phyloP scores from a whole-genome alignment of 2,797 vertebrate genomes.

The Liparis tanakae region DNA sequence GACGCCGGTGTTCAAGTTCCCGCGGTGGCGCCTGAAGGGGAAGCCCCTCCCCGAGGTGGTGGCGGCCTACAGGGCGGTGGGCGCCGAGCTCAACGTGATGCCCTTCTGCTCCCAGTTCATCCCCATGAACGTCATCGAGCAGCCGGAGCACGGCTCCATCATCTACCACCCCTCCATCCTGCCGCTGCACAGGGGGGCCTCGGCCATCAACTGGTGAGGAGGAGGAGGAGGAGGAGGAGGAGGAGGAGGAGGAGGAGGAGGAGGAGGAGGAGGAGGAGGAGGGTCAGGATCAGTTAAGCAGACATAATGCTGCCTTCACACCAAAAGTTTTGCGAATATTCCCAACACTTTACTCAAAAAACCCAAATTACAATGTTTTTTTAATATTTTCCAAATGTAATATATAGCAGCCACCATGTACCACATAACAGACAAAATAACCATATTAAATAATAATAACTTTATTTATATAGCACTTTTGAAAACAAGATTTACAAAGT shows the following conservation, averaged over 20 bases:
- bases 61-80: slow-evolving; percentile 83
- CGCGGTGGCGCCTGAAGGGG: slow-evolving; percentile 87
- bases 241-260: no score
- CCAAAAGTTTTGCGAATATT: no score
- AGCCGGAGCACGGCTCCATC: slow-evolving; percentile 88
- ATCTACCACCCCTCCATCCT: slow-evolving; percentile 92
- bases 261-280: no score
- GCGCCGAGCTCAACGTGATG: slow-evolving; percentile 90
- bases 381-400: no score
- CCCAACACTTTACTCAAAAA: no score
- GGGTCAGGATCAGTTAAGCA: neutral
- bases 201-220: slow-evolving; percentile 90
- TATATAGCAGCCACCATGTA: no score
- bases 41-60: slow-evolving; percentile 85
- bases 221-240: no score
- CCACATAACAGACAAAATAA: neutral
- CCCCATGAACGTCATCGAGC: slow-evolving; percentile 89
- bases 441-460: no score
- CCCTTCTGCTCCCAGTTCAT: slow-evolving; percentile 96
- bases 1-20: slow-evolving; percentile 88
- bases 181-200: slow-evolving; percentile 89
- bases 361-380: no score
- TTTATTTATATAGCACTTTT: no score
- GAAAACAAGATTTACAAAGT: no score
- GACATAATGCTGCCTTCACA: neutral